Evolutionary conservation across 2,888 invertebrate species (phyloP).

Genomic region (Bugula neritina): DNA sequence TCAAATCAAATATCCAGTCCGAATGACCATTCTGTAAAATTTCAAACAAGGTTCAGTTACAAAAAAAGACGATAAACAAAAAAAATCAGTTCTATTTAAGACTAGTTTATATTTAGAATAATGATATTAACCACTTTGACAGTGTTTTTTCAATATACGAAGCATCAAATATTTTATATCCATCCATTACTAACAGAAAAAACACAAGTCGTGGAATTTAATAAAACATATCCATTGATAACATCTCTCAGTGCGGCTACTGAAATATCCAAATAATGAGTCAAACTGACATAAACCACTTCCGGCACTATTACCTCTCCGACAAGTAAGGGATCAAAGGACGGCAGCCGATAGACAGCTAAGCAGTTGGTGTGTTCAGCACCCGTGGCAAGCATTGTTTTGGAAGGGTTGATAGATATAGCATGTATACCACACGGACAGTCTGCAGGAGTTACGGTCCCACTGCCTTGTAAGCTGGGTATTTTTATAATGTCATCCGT

Average conservation of each 20-base stretch:
- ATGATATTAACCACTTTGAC: too few species aligned
- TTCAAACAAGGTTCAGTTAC: too few species aligned
- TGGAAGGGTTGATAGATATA: slow-evolving; percentile 85
- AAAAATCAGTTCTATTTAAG: too few species aligned
- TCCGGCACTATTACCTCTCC: slow-evolving; percentile 71
- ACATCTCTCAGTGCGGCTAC: too few species aligned
- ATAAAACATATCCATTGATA: too few species aligned
- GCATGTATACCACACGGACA: slow-evolving; percentile 79
- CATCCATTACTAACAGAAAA: too few species aligned
- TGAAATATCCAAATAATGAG: too few species aligned
- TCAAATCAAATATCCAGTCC: slow-evolving; percentile 87
- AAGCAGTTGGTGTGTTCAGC: slow-evolving; percentile 86
- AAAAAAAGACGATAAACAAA: too few species aligned
- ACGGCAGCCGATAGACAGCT: slow-evolving; percentile 83
- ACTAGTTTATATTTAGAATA: too few species aligned
- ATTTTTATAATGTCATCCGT: slow-evolving; percentile 81
- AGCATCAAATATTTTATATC: too few species aligned
- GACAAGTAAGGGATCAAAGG: slow-evolving; percentile 85
- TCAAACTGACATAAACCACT: not conserved
- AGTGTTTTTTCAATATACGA: too few species aligned
- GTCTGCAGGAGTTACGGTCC: slow-evolving; percentile 43
- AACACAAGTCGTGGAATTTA: too few species aligned
- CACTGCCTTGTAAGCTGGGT: slow-evolving; percentile 64
- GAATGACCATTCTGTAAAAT: slow-evolving; percentile 64
- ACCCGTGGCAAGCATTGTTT: slow-evolving; percentile 79